phyloP scores from a whole-genome alignment of 2,113 vertebrate species.

The Ptilorrhoa leucosticta region DNA sequence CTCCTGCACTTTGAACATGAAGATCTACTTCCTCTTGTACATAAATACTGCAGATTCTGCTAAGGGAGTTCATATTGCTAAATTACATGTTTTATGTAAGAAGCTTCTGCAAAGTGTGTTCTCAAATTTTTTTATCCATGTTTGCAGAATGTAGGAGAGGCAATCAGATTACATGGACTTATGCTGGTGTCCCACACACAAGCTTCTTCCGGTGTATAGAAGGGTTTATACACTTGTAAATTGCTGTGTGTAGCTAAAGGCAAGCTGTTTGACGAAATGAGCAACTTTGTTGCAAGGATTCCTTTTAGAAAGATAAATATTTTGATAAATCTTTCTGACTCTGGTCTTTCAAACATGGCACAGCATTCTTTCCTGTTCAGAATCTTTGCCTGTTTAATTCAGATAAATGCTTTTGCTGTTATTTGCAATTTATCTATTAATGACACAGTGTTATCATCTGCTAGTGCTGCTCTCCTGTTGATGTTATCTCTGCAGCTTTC shows the following conservation, averaged over 20 bases:
- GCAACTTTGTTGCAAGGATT: background rate
- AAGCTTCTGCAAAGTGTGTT: background rate
- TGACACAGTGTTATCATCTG: background rate
- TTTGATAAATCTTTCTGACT: background rate
- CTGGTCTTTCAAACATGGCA: background rate
- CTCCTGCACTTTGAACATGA: background rate
- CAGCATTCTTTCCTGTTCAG: slow-evolving; percentile 39
- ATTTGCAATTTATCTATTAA: slow-evolving; percentile 50
- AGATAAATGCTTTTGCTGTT: slow-evolving; percentile 61
- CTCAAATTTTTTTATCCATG: background rate
- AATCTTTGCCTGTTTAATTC: slow-evolving; percentile 29
- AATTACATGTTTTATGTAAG: background rate
- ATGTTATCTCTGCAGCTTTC: background rate
- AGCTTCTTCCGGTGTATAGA: background rate
- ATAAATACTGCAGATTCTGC: background rate
- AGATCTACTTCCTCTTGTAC: background rate
- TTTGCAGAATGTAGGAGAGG: background rate
- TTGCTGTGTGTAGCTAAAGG: background rate
- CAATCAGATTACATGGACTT: background rate
- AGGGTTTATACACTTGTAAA: background rate
- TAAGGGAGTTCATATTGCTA: background rate
- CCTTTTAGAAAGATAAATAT: background rate
- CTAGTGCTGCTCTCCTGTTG: background rate
- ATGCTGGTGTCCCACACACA: background rate
- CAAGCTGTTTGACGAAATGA: background rate